Percentiles rank a stretch among this genome's conserved stretches.
phyloP scores from a whole-genome alignment of 2,113 vertebrate species.

The Hemibagrus wyckioides region DNA sequence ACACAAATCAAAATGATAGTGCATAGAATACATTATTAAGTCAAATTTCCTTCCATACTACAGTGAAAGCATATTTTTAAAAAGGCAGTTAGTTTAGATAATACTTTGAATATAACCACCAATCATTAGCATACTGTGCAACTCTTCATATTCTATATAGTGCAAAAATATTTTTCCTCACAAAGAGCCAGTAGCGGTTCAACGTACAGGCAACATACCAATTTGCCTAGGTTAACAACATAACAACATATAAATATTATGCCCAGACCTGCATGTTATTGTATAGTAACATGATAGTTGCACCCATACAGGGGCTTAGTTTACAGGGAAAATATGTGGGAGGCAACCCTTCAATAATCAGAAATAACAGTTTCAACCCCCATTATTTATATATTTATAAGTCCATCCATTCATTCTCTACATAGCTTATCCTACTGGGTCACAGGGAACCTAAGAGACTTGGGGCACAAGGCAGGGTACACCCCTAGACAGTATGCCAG shows the following conservation, averaged over 20 bases:
- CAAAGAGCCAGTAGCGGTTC: neutral
- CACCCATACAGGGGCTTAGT: neutral
- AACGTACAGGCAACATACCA: neutral
- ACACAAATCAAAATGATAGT: neutral
- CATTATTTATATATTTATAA: no score
- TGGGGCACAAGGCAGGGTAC: no score
- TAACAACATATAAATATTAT: neutral
- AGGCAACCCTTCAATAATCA: no score
- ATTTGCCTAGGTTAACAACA: neutral
- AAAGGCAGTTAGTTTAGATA: neutral
- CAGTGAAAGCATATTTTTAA: no score
- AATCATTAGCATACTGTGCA: neutral
- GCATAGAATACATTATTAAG: no score
- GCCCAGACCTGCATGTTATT: neutral
- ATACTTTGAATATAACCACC: neutral
- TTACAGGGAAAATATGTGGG: neutral
- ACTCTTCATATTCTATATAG: neutral
- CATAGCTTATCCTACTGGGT: no score
- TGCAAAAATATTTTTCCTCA: neutral
- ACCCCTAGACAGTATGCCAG: no score
- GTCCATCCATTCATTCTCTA: no score
- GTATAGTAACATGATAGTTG: neutral
- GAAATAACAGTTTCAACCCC: no score
- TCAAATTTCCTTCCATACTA: neutral
- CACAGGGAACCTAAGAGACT: no score